Evolutionary conservation across 1,140 invertebrate species (phyloP).

Genomic region (Platorchestia sp.): DNA sequence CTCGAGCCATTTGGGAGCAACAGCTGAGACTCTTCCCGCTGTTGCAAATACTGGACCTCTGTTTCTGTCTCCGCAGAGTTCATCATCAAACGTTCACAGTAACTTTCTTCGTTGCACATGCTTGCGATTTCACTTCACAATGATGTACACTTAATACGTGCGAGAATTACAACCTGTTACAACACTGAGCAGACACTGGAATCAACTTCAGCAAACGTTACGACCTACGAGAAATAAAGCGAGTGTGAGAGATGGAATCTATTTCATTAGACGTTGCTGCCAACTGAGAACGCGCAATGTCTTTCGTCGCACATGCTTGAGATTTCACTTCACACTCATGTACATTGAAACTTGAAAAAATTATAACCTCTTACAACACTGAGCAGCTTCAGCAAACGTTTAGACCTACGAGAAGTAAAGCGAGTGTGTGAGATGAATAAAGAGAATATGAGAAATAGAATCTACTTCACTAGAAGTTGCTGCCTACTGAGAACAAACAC

Average conservation of each 20-base stretch:
- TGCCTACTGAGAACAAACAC: neutral
- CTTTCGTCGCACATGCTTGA: neutral
- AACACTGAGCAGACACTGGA: neutral
- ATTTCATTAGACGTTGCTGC: neutral
- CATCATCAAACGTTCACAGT: neutral
- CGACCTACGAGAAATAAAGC: neutral
- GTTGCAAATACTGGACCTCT: neutral
- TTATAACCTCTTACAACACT: neutral
- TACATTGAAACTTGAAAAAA: neutral
- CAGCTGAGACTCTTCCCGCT: neutral
- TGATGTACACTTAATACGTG: neutral
- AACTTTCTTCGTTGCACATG: neutral
- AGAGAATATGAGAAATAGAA: too few relatives aligned
- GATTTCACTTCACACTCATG: neutral
- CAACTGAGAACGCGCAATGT: neutral
- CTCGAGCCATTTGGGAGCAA: neutral
- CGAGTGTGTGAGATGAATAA: neutral
- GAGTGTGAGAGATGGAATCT: neutral
- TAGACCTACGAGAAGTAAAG: neutral
- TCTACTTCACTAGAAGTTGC: neutral
- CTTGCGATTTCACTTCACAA: neutral
- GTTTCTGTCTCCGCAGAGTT: neutral
- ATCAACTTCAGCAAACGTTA: too few relatives aligned
- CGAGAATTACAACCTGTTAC: neutral
- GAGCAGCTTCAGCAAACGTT: neutral